Conservation (phyloP, 1,140 invertebrate species). For the Drosophila rufa region DNA sequence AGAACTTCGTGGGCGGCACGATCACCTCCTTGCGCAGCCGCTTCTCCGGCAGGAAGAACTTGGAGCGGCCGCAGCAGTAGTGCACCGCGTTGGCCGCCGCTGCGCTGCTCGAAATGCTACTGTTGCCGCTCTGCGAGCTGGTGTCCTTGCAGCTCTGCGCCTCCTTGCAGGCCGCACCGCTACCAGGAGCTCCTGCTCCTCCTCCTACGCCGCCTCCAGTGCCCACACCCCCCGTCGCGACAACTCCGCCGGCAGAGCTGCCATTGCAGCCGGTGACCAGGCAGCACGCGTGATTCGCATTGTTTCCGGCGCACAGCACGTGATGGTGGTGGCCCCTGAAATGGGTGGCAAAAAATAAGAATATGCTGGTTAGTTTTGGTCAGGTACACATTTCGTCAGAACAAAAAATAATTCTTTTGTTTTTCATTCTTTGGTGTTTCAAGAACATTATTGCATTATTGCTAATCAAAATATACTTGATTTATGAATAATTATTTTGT, state of each 20-base stretch:
- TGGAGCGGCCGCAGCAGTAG: conserved; percentile 85
- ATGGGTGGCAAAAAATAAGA: neutral
- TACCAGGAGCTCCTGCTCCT: conserved; percentile 14
- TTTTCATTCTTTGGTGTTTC: too few relatives aligned
- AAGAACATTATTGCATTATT: too few relatives aligned
- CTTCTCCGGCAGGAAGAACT: conserved; percentile 88
- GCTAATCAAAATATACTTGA: too few relatives aligned
- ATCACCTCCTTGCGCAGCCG: conserved; percentile 90
- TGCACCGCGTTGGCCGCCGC: conserved; percentile 66
- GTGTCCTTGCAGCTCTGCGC: conserved; percentile 62
- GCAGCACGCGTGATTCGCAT: conserved; percentile 77
- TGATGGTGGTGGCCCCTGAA: conserved; percentile 75
- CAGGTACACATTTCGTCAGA: too few relatives aligned
- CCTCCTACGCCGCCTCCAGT: conserved; percentile 19
- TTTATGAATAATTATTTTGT: too few relatives aligned
- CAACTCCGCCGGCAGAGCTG: conserved; percentile 36
- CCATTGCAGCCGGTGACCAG: conserved; percentile 74
- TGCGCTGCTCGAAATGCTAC: conserved; percentile 59
- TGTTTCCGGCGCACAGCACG: conserved; percentile 76
- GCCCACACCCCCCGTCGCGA: conserved; percentile 16
- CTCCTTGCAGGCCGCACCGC: conserved; percentile 50
- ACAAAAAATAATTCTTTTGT: too few relatives aligned
- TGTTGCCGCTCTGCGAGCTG: conserved; percentile 69
- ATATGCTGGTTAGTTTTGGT: neutral
- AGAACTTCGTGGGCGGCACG: conserved; percentile 95